phyloP scores from a whole-genome alignment of 2,113 vertebrate species.

The Spea bombifrons region DNA sequence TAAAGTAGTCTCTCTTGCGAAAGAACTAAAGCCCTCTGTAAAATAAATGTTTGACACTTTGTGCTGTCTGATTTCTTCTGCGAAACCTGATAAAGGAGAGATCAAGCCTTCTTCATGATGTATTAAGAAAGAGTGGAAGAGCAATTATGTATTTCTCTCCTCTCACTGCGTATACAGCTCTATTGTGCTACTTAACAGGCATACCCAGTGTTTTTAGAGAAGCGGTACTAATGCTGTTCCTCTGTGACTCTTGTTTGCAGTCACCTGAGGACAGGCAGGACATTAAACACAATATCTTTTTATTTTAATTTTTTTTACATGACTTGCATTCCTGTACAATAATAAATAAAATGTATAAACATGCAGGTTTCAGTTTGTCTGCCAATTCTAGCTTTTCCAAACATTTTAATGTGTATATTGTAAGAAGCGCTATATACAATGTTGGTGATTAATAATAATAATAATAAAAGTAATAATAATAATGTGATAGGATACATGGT shows the following conservation, averaged over 20 bases:
- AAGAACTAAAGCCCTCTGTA: slow-evolving; percentile 3
- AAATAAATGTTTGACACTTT: not conserved
- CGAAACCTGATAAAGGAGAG: slow-evolving; percentile 18
- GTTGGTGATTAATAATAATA: no score
- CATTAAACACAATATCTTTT: slow-evolving; percentile 32
- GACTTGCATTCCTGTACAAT: slow-evolving; percentile 49
- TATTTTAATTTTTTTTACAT: slow-evolving; percentile 48
- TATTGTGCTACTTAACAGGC: not conserved
- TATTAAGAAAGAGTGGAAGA: not conserved
- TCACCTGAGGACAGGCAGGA: not conserved
- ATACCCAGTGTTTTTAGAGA: not conserved
- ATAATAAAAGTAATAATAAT: no score
- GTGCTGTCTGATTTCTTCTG: not conserved
- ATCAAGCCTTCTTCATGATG: slow-evolving; percentile 16
- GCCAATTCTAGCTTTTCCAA: no score
- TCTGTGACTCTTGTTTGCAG: not conserved
- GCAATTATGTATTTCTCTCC: not conserved
- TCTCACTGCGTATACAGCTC: not conserved
- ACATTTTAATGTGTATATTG: no score
- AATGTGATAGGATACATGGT: no score
- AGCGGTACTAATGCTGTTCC: not conserved
- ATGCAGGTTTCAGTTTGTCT: no score
- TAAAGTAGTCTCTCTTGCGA: slow-evolving; percentile 30
- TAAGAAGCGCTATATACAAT: no score
- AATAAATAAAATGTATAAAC: not conserved